These are phyloP conservation scores for Plutomurus gul DNA, from an alignment of 1,140 invertebrate genomes.

Conservation along the genomic window DNA sequence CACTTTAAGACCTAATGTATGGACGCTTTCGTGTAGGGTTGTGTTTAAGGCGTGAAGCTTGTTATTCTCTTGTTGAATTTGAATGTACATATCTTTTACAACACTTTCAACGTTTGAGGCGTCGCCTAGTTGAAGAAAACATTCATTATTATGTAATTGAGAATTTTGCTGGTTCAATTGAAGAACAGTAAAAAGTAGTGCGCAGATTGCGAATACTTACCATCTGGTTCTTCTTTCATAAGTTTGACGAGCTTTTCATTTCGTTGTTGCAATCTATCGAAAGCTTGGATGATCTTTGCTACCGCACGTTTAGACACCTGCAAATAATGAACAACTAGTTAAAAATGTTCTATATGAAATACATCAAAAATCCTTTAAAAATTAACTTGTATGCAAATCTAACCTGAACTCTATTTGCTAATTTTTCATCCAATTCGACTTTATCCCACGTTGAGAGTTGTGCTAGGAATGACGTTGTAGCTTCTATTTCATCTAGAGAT, in stretches of 20 bases:
- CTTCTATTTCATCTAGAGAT: slow-evolving; percentile 88
- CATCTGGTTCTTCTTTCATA: slow-evolving; percentile 78
- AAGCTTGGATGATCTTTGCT: slow-evolving; percentile 93
- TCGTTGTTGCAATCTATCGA: slow-evolving; percentile 89
- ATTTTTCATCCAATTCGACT: slow-evolving; percentile 92
- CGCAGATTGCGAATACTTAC: slow-evolving; percentile 54
- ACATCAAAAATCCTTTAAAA: neutral
- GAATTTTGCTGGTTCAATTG: too few species aligned
- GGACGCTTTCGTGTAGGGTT: slow-evolving; percentile 89
- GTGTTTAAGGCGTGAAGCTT: slow-evolving; percentile 91
- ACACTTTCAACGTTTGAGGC: slow-evolving; percentile 76
- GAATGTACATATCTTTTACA: slow-evolving; percentile 78
- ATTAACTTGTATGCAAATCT: neutral
- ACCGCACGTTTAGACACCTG: slow-evolving; percentile 87
- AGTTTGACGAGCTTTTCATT: slow-evolving; percentile 89
- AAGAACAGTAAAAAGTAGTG: neutral
- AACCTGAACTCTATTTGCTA: slow-evolving; percentile 84
- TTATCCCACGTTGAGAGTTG: slow-evolving; percentile 98
- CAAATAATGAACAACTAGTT: neutral
- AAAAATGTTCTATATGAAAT: slow-evolving; percentile 15
- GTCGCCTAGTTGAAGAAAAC: slow-evolving; percentile 60
- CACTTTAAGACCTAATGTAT: slow-evolving; percentile 85
- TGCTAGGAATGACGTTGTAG: slow-evolving; percentile 93
- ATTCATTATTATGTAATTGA: too few species aligned
- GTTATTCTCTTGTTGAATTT: slow-evolving; percentile 88